These are phyloP conservation scores for Seriola quinqueradiata DNA, from an alignment of 2,113 vertebrate genomes.

Conservation along the genomic window DNA sequence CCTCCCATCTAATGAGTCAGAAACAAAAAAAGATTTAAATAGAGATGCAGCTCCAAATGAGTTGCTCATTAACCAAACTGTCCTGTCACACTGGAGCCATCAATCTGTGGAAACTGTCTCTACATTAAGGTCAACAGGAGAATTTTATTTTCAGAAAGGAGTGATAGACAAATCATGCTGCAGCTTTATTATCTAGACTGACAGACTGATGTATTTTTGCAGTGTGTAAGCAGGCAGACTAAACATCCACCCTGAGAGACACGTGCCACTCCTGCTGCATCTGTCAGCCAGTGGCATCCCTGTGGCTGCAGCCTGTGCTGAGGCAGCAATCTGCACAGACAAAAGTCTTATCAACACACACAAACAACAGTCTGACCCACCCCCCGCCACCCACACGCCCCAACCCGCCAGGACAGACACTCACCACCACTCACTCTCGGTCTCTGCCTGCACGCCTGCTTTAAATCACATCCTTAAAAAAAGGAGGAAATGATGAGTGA, in stretches of 20 bases:
- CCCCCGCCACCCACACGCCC: background rate
- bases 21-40: background rate
- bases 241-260: conserved; percentile 59
- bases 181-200: background rate
- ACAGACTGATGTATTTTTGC: conserved; percentile 20
- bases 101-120: background rate
- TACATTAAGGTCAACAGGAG: background rate
- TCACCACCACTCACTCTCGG: background rate
- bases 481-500: background rate
- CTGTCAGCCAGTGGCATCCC: conserved; percentile 70
- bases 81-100: background rate
- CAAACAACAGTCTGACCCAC: conserved; percentile 61
- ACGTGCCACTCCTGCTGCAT: conserved; percentile 61
- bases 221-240: conserved; percentile 34
- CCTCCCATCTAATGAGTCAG: background rate
- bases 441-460: conserved; percentile 27
- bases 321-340: conserved; percentile 73
- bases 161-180: background rate
- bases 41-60: background rate
- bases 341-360: conserved; percentile 72
- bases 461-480: conserved; percentile 40
- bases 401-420: conserved; percentile 24
- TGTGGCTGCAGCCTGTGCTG: conserved; percentile 69
- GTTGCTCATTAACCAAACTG: background rate
- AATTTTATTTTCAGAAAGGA: background rate